These are phyloP conservation scores for Volucella bombylans DNA, from an alignment of 2,888 invertebrate genomes.

Conservation along the genomic window DNA sequence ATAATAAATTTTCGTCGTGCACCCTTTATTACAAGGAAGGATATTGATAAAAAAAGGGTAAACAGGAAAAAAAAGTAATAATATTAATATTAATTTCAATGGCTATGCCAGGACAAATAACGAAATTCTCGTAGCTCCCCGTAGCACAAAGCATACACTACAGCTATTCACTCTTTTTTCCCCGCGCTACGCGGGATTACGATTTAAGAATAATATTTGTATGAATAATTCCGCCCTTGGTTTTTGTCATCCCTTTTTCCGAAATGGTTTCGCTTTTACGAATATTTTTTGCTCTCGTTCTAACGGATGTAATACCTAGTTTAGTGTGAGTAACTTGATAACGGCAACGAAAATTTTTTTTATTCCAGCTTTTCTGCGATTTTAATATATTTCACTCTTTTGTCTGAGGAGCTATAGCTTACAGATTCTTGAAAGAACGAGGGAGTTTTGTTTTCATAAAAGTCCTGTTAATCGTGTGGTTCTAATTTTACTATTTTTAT, in stretches of 20 bases:
- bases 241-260: neutral
- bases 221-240: slow-evolving; percentile 5
- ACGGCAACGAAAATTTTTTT: slow-evolving; percentile 1
- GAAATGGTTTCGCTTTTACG: neutral
- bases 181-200: slow-evolving; percentile 12
- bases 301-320: slow-evolving; percentile 6
- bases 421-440: no score
- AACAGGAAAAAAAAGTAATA: neutral
- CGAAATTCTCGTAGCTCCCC: slow-evolving; percentile 7
- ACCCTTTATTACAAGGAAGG: neutral
- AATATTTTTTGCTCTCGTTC: neutral
- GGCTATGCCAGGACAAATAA: slow-evolving; percentile 28
- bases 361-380: neutral
- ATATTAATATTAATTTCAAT: slow-evolving; percentile 17
- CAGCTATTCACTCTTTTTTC: slow-evolving; percentile 15
- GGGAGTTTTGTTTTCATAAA: no score
- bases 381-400: neutral
- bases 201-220: slow-evolving; percentile 48
- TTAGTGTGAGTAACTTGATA: slow-evolving; percentile 20
- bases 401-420: neutral
- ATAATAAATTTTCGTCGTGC: slow-evolving; percentile 11
- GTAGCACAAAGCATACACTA: neutral
- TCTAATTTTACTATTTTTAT: neutral
- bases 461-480: no score
- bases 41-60: neutral